Evolutionary conservation across 2,797 vertebrate species (phyloP), one percentile per base, ranked within the genome.

Genomic region (Anableps anableps): DNA sequence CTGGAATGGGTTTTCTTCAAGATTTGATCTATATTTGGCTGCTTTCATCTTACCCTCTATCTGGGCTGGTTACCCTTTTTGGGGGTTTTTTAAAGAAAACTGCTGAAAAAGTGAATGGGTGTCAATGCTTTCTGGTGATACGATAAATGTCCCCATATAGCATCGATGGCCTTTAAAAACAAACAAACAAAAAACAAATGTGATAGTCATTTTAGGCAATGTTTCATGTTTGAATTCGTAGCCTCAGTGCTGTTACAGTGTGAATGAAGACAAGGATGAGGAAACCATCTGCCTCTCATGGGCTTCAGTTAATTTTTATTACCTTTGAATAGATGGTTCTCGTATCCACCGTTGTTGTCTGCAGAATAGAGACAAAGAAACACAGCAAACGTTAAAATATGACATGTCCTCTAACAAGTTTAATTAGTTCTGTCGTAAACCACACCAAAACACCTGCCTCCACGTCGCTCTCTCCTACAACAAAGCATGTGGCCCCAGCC

Each of bases 301-400:
- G n/a, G 26, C 58, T 3, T 60, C 2, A 60, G 11, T 80, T 80
- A n/a, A 81, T 5, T 5, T 36, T 36, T 62, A 9, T 85, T 94
- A 96, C 96, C 96, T 96, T 96, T 96, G 75, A 96, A 96, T 82
- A 96, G 96, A 79, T 96, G 96, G 93, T 96, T 96, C 89, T 96
- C 96, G 74, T 96, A 96, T 88, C 95, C 96, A 73, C 95, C 91
- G 83, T 95, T 94, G 89, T 82, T 95, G 74, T 96, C 96, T 96
- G 94, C 31, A 81, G 90, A 36, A 89, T 53, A 86, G 36, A 88
- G 16, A 86, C 66, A 77, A 8, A 80, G 45, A 83, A 66, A 80
- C 70, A 88, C 85, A 82, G 68, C 66, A 86, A 60, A 80, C 50
- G 31, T 83, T 86, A 51, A 64, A 81, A 64, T 58, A 70, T 31